Evolutionary conservation across 2,113 vertebrate genomes (phyloP).

Genomic region (Centrocercus urophasianus): DNA sequence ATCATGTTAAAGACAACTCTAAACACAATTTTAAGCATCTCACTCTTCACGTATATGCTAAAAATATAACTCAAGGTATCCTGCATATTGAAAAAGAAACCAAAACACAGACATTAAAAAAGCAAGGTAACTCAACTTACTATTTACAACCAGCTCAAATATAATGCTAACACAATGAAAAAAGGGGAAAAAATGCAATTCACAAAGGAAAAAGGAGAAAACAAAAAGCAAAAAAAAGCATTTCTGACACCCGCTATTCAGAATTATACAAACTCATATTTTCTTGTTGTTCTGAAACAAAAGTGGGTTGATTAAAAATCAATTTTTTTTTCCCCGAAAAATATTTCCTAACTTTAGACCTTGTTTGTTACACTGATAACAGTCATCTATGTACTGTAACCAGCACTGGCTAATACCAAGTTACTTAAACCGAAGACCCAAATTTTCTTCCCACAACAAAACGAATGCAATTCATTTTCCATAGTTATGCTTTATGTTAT

Average conservation of each 20-base stretch:
- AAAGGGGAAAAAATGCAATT: not conserved
- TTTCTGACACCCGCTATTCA: not conserved
- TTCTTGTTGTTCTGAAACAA: not conserved
- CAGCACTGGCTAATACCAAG: not conserved
- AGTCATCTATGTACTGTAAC: not conserved
- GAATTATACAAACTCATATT: not conserved
- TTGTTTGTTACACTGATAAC: not conserved
- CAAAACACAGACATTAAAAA: not conserved
- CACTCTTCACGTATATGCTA: not conserved
- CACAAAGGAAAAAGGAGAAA: not conserved
- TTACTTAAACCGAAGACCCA: not conserved
- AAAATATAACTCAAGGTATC: not conserved
- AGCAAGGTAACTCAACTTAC: not conserved
- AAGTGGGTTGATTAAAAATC: not conserved
- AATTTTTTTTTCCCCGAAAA: too few relatives aligned
- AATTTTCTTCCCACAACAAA: not conserved
- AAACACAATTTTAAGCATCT: not conserved
- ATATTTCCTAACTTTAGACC: not conserved
- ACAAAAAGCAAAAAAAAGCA: rapidly evolving
- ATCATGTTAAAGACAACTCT: not conserved
- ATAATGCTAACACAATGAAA: not conserved
- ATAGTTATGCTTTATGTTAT: not conserved
- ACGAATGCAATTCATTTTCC: not conserved
- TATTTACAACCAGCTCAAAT: not conserved
- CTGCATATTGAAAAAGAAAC: not conserved